Evolutionary conservation across 2,113 vertebrate genomes (phyloP).

Genomic region (Oreochromis spilurus): DNA sequence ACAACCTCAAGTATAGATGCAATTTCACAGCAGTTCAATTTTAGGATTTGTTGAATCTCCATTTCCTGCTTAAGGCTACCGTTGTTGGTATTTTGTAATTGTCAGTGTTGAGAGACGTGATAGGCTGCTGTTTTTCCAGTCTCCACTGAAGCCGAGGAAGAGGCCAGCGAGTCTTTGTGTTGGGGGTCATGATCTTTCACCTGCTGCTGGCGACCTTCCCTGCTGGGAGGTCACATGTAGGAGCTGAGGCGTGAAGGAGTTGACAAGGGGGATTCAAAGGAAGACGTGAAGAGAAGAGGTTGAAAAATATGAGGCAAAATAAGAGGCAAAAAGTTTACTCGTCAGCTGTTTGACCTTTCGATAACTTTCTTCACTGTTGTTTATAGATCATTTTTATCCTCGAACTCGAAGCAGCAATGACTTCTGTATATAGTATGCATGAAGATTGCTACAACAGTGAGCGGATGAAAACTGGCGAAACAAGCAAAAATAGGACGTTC

Average conservation of each 20-base stretch:
- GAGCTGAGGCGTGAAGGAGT: conserved; percentile 44
- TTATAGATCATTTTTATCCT: neutral
- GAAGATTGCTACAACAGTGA: neutral
- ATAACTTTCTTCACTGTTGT: neutral
- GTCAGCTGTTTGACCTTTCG: neutral
- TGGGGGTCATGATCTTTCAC: conserved; percentile 60
- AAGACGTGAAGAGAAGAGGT: neutral
- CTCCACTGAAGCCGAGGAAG: conserved; percentile 4
- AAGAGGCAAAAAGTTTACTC: neutral
- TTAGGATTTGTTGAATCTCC: neutral
- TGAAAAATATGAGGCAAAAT: neutral
- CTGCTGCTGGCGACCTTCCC: conserved; percentile 37
- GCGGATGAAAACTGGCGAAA: neutral
- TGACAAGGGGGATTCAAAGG: neutral
- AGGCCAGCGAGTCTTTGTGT: conserved; percentile 36
- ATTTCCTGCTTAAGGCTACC: neutral
- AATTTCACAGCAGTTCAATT: neutral
- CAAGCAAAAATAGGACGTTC: neutral
- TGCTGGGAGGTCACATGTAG: conserved; percentile 44
- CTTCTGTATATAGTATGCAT: neutral
- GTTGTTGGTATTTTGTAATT: conserved; percentile 2
- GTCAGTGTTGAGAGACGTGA: conserved; percentile 3
- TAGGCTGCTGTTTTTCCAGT: conserved; percentile 22
- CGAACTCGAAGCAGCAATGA: neutral
- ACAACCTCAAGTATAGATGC: neutral